These are phyloP conservation scores for Argynnis bischoffii DNA, from an alignment of 2,888 invertebrate species.

Conservation along the genomic window DNA sequence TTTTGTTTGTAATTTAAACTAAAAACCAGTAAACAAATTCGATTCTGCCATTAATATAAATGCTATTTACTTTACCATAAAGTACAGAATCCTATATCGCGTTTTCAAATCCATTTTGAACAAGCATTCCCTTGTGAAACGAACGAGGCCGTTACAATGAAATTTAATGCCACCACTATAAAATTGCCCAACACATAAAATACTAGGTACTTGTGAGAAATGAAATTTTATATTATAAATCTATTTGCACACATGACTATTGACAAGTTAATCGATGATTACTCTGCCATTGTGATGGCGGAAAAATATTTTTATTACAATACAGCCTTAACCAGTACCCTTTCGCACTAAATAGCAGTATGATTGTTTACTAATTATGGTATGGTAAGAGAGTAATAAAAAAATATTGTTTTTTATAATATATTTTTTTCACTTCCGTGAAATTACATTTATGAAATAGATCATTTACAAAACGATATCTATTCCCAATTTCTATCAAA, in stretches of 20 bases:
- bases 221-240: slow-evolving; percentile 27
- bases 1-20: too few relatives aligned
- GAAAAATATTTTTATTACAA: too few relatives aligned
- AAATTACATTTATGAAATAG: too few relatives aligned
- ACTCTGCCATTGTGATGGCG: not conserved
- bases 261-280: not conserved
- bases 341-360: too few relatives aligned
- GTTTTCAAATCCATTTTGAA: slow-evolving; percentile 28
- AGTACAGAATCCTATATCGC: slow-evolving; percentile 24
- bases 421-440: too few relatives aligned
- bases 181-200: slow-evolving; percentile 36
- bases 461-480: too few relatives aligned
- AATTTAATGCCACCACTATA: slow-evolving; percentile 40
- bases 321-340: too few relatives aligned
- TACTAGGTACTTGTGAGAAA: slow-evolving; percentile 22
- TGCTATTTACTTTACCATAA: slow-evolving; percentile 20
- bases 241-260: not conserved
- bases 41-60: not conserved
- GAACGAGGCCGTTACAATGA: slow-evolving; percentile 29
- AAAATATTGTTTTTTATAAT: too few relatives aligned
- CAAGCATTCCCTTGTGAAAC: slow-evolving; percentile 37
- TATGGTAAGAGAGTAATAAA: too few relatives aligned
- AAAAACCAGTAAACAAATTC: too few relatives aligned
- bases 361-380: too few relatives aligned
- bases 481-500: too few relatives aligned